Conservation (phyloP, 2,797 vertebrate species). For the Rhincodon typus region DNA sequence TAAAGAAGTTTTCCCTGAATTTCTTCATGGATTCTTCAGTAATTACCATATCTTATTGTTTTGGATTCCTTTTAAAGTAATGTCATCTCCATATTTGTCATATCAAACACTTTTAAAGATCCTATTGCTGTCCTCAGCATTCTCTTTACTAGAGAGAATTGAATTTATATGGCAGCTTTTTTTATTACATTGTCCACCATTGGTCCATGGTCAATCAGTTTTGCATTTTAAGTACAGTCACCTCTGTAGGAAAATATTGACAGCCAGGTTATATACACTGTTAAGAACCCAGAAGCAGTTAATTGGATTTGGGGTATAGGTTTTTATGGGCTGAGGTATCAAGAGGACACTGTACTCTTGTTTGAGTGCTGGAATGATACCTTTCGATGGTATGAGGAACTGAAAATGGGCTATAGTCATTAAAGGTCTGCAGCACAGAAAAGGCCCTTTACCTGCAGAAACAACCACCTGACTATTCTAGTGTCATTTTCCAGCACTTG, state of each 20-base stretch:
- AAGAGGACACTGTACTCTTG: not conserved
- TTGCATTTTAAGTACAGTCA: not conserved
- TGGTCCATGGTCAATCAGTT: too few relatives aligned
- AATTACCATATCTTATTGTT: not conserved
- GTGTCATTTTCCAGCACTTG: too few relatives aligned
- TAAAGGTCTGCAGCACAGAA: too few relatives aligned
- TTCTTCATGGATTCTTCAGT: not conserved
- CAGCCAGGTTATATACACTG: not conserved
- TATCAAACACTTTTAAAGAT: not conserved
- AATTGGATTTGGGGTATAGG: not conserved
- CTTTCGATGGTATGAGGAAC: not conserved
- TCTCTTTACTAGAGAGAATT: not conserved
- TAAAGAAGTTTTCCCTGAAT: not conserved
- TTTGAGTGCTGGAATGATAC: not conserved
- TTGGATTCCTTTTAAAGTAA: not conserved
- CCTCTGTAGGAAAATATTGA: not conserved
- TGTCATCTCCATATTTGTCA: not conserved
- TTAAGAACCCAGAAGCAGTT: not conserved
- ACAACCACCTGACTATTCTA: too few relatives aligned
- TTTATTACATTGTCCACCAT: not conserved
- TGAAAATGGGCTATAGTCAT: not conserved
- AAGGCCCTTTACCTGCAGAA: too few relatives aligned
- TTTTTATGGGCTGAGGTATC: not conserved
- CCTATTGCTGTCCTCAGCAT: not conserved
- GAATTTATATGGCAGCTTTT: not conserved